Conservation (phyloP, 2,113 vertebrate genomes). For the Cebidichthys violaceus region DNA sequence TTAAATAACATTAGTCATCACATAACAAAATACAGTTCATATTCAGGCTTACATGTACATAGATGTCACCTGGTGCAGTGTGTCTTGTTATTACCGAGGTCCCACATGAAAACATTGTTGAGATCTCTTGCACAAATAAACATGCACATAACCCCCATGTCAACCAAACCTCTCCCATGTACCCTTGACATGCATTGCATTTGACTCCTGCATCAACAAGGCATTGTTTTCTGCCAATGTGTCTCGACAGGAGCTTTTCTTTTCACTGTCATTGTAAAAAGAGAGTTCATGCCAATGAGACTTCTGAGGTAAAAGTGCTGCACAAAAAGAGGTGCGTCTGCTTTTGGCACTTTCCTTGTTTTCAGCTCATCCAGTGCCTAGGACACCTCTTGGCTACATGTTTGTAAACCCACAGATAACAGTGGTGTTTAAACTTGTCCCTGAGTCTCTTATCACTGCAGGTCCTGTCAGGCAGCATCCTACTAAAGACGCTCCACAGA, state of each 20-base stretch:
- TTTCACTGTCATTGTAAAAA: slow-evolving; percentile 1
- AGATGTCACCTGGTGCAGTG: slow-evolving; percentile 25
- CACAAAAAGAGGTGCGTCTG: slow-evolving; percentile 11
- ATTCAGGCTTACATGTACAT: slow-evolving; percentile 63
- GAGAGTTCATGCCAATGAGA: slow-evolving; percentile 11
- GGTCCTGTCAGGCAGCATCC: slow-evolving; percentile 10
- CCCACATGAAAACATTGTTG: slow-evolving; percentile 35
- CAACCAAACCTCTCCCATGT: slow-evolving; percentile 17
- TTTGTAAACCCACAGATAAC: slow-evolving; percentile 27
- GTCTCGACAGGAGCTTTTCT: slow-evolving; percentile 5
- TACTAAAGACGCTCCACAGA: slow-evolving; percentile 23
- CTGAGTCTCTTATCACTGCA: slow-evolving; percentile 32
- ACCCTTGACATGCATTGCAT: neutral
- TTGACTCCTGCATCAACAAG: neutral
- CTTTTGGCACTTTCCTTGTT: slow-evolving; percentile 66
- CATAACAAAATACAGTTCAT: slow-evolving; percentile 52
- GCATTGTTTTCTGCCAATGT: slow-evolving; percentile 4
- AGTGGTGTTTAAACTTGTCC: slow-evolving; percentile 35
- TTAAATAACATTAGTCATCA: slow-evolving; percentile 56
- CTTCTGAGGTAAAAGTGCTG: slow-evolving; percentile 36
- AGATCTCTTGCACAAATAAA: slow-evolving; percentile 34
- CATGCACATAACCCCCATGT: neutral
- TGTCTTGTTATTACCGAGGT: slow-evolving; percentile 52
- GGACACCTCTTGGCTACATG: neutral
- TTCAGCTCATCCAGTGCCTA: slow-evolving; percentile 34